Evolutionary conservation across 2,797 vertebrate species (phyloP).

Genomic region (Pseudochirops corinnae): DNA sequence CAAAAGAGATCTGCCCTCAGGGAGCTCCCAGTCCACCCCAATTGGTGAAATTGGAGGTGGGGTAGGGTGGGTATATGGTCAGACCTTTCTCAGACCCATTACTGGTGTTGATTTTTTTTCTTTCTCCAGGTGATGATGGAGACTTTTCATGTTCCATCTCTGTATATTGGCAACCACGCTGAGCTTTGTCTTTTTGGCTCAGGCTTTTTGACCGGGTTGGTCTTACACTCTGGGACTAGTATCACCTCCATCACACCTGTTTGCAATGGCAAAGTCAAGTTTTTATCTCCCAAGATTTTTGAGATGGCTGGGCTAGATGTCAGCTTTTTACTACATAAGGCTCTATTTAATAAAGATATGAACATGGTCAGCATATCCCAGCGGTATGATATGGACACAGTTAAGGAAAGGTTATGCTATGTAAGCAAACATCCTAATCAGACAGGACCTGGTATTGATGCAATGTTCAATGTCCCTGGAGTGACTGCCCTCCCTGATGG

Average conservation of each 20-base stretch:
- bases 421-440: conserved; percentile 5
- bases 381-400: background rate
- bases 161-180: conserved; percentile 75
- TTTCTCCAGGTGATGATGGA: conserved; percentile 77
- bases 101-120: background rate
- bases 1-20: background rate
- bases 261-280: conserved; percentile 48
- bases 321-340: conserved; percentile 9
- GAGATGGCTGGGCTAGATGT: conserved; percentile 62
- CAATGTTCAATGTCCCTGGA: background rate
- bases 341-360: conserved; percentile 16
- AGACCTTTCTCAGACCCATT: background rate
- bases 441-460: background rate
- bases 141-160: conserved; percentile 45
- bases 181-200: conserved; percentile 74
- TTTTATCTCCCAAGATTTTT: background rate
- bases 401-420: background rate
- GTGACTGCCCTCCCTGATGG: conserved; percentile 66
- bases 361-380: background rate
- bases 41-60: background rate
- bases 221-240: conserved; percentile 61
- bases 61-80: background rate
- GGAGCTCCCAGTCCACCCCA: background rate
- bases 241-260: conserved; percentile 69
- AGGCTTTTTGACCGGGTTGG: conserved; percentile 55